A percentile compares a stretch with the other conserved stretches of the same genome.
Conservation (phyloP, 2,113 vertebrate species). For the Merops nubicus region DNA sequence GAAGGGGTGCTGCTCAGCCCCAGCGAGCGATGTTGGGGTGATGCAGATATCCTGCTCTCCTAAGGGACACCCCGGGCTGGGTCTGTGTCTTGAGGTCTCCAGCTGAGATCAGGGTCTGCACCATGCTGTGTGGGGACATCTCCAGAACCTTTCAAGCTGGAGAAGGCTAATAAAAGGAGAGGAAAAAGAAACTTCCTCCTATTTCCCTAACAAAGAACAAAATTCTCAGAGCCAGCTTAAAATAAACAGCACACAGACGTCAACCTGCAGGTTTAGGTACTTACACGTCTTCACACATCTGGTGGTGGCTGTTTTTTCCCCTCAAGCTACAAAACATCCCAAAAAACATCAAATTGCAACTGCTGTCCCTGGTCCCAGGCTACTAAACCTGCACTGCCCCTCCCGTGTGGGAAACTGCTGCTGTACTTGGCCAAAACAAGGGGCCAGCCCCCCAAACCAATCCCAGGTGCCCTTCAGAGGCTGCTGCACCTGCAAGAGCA, state of each 20-base stretch:
- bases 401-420: neutral
- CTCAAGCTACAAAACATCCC: neutral
- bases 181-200: neutral
- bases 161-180: neutral
- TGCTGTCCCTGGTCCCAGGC: rapidly evolving
- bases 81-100: too few species aligned
- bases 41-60: neutral
- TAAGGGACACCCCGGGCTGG: too few species aligned
- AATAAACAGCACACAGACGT: neutral
- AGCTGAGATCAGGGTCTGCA: neutral
- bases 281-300: rapidly evolving
- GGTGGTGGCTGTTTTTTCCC: rapidly evolving
- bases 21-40: rapidly evolving
- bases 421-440: neutral
- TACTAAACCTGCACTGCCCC: neutral
- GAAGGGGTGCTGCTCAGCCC: neutral
- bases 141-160: neutral
- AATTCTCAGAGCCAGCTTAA: neutral
- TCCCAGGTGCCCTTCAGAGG: neutral
- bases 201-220: neutral
- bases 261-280: neutral
- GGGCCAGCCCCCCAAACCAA: neutral
- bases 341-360: neutral
- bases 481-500: neutral
- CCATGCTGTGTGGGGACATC: rapidly evolving